Percentiles rank a stretch among this genome's conserved stretches.
Evolutionary conservation across 2,113 vertebrate species (phyloP).

Genomic region (Copsychus sechellarum): DNA sequence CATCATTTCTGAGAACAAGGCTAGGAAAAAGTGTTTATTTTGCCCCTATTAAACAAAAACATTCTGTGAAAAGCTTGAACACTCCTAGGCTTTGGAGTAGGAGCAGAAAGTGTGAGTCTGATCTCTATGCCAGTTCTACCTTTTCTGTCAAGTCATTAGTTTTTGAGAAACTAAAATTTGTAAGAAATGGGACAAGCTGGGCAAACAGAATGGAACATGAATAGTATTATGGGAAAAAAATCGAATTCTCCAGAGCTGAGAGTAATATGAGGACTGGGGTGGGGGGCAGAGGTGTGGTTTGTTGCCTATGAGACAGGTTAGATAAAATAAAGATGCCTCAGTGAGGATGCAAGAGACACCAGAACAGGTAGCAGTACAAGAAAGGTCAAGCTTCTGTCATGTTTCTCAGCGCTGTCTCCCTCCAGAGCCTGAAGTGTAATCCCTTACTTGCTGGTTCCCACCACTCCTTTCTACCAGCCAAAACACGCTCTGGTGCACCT

Average conservation of each 20-base stretch:
- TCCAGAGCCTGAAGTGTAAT: background rate
- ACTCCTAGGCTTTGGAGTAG: background rate
- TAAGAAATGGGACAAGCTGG: background rate
- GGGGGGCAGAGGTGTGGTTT: background rate
- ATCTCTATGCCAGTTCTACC: background rate
- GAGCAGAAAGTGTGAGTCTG: background rate
- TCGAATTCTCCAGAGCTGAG: background rate
- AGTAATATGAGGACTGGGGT: background rate
- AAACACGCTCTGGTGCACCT: background rate
- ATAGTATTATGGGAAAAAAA: background rate
- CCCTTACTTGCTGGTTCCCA: background rate
- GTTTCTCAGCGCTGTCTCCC: background rate
- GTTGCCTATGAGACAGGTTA: background rate
- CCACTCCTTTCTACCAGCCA: background rate
- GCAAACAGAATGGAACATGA: background rate
- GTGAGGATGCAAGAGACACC: background rate
- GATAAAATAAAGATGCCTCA: background rate
- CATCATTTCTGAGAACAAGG: conserved; percentile 27
- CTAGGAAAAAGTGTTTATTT: conserved; percentile 16
- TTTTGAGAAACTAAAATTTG: background rate
- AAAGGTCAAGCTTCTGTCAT: background rate
- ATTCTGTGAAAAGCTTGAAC: background rate
- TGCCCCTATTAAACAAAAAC: background rate
- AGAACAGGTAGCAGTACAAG: background rate
- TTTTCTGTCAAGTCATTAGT: background rate